Evolutionary conservation across 2,888 invertebrate genomes (phyloP).

Genomic region (Lysandra bellargus): DNA sequence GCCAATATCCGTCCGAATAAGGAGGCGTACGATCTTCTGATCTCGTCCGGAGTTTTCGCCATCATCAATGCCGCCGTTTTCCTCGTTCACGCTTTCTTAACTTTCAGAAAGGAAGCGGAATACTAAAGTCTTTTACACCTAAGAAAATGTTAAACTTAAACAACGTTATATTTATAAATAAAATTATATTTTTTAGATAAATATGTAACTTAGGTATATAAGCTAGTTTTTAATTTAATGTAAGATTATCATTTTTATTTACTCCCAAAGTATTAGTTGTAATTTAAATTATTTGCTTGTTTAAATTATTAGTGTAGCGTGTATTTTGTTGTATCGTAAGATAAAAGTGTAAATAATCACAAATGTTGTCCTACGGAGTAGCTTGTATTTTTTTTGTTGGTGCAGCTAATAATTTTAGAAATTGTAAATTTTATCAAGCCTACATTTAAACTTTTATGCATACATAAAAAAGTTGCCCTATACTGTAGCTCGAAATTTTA

Average conservation of each 20-base stretch:
- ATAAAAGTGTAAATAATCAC: conserved; percentile 8
- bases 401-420: conserved; percentile 32
- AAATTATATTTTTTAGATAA: conserved; percentile 8
- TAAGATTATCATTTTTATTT: conserved; percentile 46
- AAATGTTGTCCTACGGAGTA: conserved; percentile 8
- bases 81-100: conserved; percentile 82
- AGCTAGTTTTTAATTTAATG: conserved; percentile 20
- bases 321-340: background rate
- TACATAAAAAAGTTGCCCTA: conserved; percentile 44
- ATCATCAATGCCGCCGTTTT: conserved; percentile 82
- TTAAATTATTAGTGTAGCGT: background rate
- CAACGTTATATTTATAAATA: background rate
- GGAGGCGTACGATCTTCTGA: conserved; percentile 84
- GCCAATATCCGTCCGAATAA: conserved; percentile 82
- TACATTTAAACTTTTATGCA: background rate
- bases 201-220: background rate
- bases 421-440: background rate
- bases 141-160: conserved; percentile 23
- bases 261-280: conserved; percentile 45
- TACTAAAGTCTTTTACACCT: conserved; percentile 54
- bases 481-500: conserved; percentile 46
- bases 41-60: conserved; percentile 83
- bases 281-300: conserved; percentile 19
- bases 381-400: background rate
- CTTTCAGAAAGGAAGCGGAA: conserved; percentile 78